phyloP scores from a whole-genome alignment of 2,888 invertebrate species.

The Catocala fraxini region DNA sequence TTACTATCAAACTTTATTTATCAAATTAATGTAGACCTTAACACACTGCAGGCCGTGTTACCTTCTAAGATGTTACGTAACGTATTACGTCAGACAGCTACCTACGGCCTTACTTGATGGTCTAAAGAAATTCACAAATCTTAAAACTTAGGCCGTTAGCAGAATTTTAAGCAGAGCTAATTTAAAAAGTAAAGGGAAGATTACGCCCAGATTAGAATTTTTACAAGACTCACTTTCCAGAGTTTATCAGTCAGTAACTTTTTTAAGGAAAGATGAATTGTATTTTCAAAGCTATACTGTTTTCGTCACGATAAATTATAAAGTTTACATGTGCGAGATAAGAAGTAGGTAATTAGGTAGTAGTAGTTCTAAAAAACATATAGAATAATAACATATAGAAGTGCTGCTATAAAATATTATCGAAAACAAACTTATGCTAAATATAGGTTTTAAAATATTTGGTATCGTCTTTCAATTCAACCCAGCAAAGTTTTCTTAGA shows the following conservation, averaged over 20 bases:
- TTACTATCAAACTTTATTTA: not conserved
- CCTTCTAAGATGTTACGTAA: conserved; percentile 4
- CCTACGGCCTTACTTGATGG: conserved; percentile 2
- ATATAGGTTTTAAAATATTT: too few relatives aligned
- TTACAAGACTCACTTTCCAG: not conserved
- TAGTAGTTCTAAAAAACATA: too few relatives aligned
- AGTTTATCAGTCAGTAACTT: not conserved
- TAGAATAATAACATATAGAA: too few relatives aligned
- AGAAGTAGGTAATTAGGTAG: too few relatives aligned
- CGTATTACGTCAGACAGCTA: conserved; percentile 7
- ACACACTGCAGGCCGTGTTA: not conserved
- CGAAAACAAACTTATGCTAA: too few relatives aligned
- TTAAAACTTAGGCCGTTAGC: conserved; percentile 15
- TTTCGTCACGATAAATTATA: not conserved
- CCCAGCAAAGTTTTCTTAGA: too few relatives aligned
- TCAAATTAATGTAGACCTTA: not conserved
- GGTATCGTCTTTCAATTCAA: too few relatives aligned
- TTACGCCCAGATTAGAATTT: conserved; percentile 3
- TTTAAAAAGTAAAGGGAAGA: conserved; percentile 9
- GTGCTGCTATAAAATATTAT: too few relatives aligned
- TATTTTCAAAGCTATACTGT: not conserved
- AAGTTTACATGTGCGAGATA: too few relatives aligned
- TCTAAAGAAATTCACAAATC: conserved; percentile 7
- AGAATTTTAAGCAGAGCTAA: conserved; percentile 20
- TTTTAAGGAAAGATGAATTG: not conserved